phyloP scores from a whole-genome alignment of 2,888 invertebrate genomes.

The Megalurothrips usitatus region DNA sequence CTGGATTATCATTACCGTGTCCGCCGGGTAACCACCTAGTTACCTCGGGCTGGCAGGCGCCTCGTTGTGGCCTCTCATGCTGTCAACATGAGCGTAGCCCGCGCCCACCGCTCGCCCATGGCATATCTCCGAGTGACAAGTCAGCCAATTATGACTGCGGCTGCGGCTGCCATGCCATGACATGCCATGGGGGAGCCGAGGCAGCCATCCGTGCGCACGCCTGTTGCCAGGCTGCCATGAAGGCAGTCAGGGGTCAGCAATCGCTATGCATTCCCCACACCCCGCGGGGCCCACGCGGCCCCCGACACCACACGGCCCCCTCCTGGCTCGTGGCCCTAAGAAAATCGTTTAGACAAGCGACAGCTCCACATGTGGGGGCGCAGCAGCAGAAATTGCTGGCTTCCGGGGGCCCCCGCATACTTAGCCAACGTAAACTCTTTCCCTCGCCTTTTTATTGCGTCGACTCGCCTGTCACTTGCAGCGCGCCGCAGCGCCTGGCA shows the following conservation, averaged over 20 bases:
- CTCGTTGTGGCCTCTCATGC: too few relatives aligned
- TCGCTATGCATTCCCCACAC: too few relatives aligned
- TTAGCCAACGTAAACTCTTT: not conserved
- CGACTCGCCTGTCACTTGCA: not conserved
- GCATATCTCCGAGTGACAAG: too few relatives aligned
- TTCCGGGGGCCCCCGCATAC: not conserved
- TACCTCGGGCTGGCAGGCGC: too few relatives aligned
- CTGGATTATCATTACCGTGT: too few relatives aligned
- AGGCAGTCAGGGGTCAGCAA: not conserved
- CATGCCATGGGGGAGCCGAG: not conserved
- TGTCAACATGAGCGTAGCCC: too few relatives aligned
- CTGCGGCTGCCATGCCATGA: not conserved
- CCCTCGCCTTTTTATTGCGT: not conserved
- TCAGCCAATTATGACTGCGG: too few relatives aligned
- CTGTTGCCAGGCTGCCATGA: not conserved
- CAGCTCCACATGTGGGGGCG: not conserved
- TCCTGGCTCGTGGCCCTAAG: conserved; percentile 19
- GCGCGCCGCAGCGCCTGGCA: not conserved
- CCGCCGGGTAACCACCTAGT: too few relatives aligned
- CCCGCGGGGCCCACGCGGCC: not conserved
- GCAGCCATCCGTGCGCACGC: not conserved
- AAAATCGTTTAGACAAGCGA: conserved; percentile 18
- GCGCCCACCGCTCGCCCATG: too few relatives aligned
- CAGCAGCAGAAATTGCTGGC: not conserved
- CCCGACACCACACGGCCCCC: not conserved